phyloP scores from a whole-genome alignment of 2,888 invertebrate genomes.

The Trachelus tabidus region DNA sequence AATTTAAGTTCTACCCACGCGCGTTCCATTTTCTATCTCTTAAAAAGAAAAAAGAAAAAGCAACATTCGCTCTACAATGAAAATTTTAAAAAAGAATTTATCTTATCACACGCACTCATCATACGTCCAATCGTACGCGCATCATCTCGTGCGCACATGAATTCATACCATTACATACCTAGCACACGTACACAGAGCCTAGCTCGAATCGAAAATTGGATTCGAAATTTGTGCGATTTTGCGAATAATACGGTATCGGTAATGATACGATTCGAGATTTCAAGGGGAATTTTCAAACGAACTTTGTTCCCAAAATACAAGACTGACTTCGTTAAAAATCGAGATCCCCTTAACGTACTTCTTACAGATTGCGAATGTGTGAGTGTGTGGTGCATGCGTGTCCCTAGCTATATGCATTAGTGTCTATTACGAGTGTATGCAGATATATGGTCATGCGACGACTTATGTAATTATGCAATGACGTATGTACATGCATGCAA shows the following conservation, averaged over 20 bases:
- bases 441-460: not conserved
- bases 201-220: not conserved
- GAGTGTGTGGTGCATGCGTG: not conserved
- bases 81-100: not conserved
- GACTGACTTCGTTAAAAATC: not conserved
- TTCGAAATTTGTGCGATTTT: not conserved
- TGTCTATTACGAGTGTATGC: not conserved
- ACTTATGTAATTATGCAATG: not conserved
- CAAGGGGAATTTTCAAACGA: not conserved
- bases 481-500: not conserved
- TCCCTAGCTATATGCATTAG: not conserved
- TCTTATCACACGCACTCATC: not conserved
- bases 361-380: not conserved
- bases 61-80: not conserved
- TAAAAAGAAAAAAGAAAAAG: not conserved
- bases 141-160: not conserved
- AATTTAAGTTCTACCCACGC: not conserved
- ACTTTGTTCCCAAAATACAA: not conserved
- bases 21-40: not conserved
- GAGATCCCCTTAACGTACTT: not conserved
- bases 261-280: not conserved
- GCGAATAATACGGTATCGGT: not conserved
- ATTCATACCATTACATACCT: not conserved
- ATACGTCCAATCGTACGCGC: not conserved
- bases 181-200: not conserved